Base-by-base conservation (phyloP, 1,140 invertebrate species). In the Megalopta genalis region DNA sequence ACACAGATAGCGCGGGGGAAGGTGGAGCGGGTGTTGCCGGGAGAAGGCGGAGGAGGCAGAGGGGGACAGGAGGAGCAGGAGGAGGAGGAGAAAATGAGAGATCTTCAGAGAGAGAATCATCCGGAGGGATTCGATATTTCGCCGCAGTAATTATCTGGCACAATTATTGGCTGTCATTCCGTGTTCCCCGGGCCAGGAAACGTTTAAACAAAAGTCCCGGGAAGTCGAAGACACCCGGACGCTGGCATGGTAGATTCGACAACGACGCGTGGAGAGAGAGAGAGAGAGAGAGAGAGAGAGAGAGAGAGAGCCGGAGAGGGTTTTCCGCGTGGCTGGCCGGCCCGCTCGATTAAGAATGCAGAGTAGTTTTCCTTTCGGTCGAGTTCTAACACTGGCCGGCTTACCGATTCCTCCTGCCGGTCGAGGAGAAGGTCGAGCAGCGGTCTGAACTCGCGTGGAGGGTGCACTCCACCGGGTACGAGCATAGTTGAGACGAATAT, bases 401-500 rank as follows among this genome's bases (percentile, higher is more conserved):
- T 67, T 39, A 27, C n/a, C 60, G 77, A 79, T 66, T 73, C 52
- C 32, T 32, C 32, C 32, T 32, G 32, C 4, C 16, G 18, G 21
- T 39, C 14, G 23, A 27, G 63, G 52, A 59, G 52, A 75, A 63
- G 71, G 27, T 39, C 57, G 69, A 73, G 69, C 46, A 37, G 37
- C 27, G 77, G 70, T 39, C 70, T 46, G 62, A 72, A 46, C 37
- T 71, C 68, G 9, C 69, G 69, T 37, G 46, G 54, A 80, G 65
- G 64, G 72, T 54, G 72, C 72, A 68, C 72, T 80, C 64, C n/a
- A 46, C 77, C 32, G 71, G 57, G 77, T 62, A 73, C 54, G 49
- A 74, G 84, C 86, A 88, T 86, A 90, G 89, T 90, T 90, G 83
- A 86, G 89, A 88, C 85, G 89, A 90, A 91, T 91, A 91, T 92